A percentile compares a stretch with the other conserved stretches of the same genome.
phyloP scores from a whole-genome alignment of 1,140 invertebrate genomes.

The Dreissena polymorpha region DNA sequence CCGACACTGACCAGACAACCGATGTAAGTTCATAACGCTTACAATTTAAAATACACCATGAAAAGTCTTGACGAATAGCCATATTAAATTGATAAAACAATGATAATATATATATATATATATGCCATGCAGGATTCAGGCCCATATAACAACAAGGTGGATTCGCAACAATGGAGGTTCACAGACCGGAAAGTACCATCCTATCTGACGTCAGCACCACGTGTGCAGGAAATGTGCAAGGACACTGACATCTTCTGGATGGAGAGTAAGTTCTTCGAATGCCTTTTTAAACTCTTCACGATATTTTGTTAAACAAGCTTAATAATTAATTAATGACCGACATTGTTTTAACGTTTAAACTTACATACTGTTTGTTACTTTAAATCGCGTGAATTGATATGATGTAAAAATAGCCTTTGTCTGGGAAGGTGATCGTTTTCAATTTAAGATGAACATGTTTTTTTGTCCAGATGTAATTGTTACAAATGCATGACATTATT shows the following conservation, averaged over 20 bases:
- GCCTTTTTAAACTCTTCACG: too few relatives aligned
- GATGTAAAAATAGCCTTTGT: too few relatives aligned
- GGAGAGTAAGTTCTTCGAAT: neutral
- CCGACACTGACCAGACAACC: neutral
- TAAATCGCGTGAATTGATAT: too few relatives aligned
- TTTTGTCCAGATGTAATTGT: too few relatives aligned
- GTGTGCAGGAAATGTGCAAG: neutral
- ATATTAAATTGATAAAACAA: neutral
- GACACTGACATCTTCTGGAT: conserved; percentile 6
- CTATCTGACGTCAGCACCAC: neutral
- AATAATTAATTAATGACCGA: too few relatives aligned
- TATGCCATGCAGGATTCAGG: neutral
- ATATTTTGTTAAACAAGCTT: too few relatives aligned
- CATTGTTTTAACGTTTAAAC: too few relatives aligned
- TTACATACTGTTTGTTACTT: too few relatives aligned
- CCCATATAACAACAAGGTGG: neutral
- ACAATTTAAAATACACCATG: neutral
- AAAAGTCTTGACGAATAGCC: neutral
- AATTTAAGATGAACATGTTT: too few relatives aligned
- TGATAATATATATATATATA: neutral
- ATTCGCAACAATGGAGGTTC: neutral
- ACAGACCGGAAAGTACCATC: neutral
- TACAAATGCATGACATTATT: too few relatives aligned
- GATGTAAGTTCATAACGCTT: neutral
- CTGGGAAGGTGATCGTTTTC: too few relatives aligned